Evolutionary conservation across 2,797 vertebrate genomes (phyloP).

Genomic region (Eleutherodactylus coqui): DNA sequence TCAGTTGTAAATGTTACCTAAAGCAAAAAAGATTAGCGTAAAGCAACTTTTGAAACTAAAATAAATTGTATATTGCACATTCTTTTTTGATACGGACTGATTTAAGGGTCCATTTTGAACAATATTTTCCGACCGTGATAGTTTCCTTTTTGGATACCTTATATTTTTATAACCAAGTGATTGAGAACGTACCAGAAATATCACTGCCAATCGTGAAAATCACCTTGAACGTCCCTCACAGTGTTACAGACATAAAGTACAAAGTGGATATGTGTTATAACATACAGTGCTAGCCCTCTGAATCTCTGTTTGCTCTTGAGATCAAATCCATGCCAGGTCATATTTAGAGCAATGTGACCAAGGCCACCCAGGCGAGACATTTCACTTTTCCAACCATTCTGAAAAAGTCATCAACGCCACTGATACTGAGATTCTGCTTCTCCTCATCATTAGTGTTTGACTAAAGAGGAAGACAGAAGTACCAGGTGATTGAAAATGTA

Average conservation of each 20-base stretch:
- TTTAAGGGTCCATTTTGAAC: too few species aligned
- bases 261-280: neutral
- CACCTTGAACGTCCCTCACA: neutral
- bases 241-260: neutral
- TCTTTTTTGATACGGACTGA: too few species aligned
- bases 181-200: neutral
- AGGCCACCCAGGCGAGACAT: neutral
- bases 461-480: neutral
- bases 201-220: neutral
- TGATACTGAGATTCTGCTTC: neutral
- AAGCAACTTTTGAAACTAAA: too few species aligned
- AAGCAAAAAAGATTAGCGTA: too few species aligned
- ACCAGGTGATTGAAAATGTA: neutral
- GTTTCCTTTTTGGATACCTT: too few species aligned
- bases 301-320: neutral
- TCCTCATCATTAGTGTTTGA: neutral
- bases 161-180: too few species aligned
- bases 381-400: neutral
- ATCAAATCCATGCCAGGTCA: neutral
- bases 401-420: neutral
- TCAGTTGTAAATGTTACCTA: too few species aligned
- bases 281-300: neutral
- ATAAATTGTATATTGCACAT: too few species aligned
- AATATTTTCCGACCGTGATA: too few species aligned
- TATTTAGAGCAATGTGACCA: neutral